phyloP scores from a whole-genome alignment of 2,888 invertebrate genomes.

The Dichetophora obliterata region DNA sequence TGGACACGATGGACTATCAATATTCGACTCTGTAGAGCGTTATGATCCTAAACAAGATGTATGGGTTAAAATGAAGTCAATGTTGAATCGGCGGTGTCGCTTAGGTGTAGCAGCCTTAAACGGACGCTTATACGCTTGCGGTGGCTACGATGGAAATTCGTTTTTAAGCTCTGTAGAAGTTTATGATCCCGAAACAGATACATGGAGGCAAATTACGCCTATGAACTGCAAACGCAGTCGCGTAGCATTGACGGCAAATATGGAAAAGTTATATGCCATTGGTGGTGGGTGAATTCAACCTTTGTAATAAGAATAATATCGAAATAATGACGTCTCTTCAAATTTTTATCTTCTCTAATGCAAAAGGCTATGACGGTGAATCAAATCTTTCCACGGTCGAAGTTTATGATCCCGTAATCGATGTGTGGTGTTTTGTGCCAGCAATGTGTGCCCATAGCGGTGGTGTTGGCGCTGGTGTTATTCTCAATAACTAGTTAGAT shows the following conservation, averaged over 20 bases:
- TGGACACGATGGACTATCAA: constrained; percentile 89
- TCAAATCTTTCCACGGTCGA: constrained; percentile 87
- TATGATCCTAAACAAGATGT: constrained; percentile 81
- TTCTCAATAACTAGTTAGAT: constrained; percentile 71
- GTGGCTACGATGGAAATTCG: constrained; percentile 87
- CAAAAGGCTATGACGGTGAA: constrained; percentile 78
- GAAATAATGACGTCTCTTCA: not conserved
- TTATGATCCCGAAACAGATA: constrained; percentile 80
- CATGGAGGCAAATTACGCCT: constrained; percentile 82
- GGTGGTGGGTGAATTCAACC: constrained; percentile 71
- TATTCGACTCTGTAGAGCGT: constrained; percentile 87
- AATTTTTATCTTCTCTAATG: not conserved
- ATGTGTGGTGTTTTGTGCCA: constrained; percentile 81
- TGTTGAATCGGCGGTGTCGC: constrained; percentile 85
- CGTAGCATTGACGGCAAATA: constrained; percentile 85
- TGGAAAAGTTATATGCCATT: constrained; percentile 86
- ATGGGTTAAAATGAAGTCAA: constrained; percentile 83
- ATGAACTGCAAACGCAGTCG: constrained; percentile 88
- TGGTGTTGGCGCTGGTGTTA: constrained; percentile 89
- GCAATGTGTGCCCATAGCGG: constrained; percentile 90
- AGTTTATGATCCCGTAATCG: constrained; percentile 81
- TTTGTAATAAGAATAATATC: too few species aligned
- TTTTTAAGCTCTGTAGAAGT: constrained; percentile 87
- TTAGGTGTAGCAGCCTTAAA: constrained; percentile 85
- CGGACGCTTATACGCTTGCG: constrained; percentile 86